A percentile compares a stretch with the other conserved stretches of the same genome.
Evolutionary conservation across 2,888 invertebrate genomes (phyloP).

Genomic region (Thera britannica): DNA sequence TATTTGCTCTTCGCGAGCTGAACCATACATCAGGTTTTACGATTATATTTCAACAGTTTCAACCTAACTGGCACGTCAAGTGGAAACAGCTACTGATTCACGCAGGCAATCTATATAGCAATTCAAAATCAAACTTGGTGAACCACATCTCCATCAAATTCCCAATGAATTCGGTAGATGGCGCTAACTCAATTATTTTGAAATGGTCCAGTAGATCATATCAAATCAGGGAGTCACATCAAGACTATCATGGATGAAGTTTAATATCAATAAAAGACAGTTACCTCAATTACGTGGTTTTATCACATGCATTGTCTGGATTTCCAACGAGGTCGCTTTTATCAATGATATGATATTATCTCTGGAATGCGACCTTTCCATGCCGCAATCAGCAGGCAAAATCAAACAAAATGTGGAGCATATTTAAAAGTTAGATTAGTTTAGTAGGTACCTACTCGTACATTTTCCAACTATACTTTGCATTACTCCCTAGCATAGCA

Average conservation of each 20-base stretch:
- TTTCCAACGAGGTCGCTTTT: constrained; percentile 6
- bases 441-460: no score
- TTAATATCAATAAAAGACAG: not conserved
- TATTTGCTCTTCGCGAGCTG: not conserved
- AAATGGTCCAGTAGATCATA: not conserved
- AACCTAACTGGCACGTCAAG: constrained; percentile 10
- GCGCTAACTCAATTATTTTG: constrained; percentile 40
- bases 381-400: constrained; percentile 25
- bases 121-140: constrained; percentile 30
- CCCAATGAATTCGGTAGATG: constrained; percentile 46
- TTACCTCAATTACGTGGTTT: not conserved
- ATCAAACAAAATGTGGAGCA: not conserved
- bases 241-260: not conserved
- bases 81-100: constrained; percentile 24
- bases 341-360: constrained; percentile 44
- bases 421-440: not conserved
- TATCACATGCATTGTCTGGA: constrained; percentile 11
- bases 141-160: constrained; percentile 37
- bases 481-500: not conserved
- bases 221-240: not conserved
- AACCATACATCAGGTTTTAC: not conserved
- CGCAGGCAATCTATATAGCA: constrained; percentile 13
- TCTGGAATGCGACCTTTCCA: constrained; percentile 53
- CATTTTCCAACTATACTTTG: not conserved
- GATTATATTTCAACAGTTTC: not conserved